Base-by-base conservation (phyloP, 2,888 invertebrate species). In the Microchrysa polita region DNA sequence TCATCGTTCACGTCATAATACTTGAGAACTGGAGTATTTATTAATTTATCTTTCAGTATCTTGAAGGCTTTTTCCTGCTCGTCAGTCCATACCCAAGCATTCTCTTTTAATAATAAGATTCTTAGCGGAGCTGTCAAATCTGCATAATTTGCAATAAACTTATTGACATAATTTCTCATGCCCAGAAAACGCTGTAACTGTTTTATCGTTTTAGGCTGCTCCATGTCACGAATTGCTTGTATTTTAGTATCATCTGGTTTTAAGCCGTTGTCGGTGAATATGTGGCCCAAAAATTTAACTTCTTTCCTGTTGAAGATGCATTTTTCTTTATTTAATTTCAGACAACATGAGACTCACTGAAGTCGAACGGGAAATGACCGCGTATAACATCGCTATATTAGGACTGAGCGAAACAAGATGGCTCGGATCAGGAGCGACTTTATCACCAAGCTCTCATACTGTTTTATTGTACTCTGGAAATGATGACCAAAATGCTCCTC, bases 1-100 rank as follows among this genome's bases (percentile, higher is more conserved):
- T 77, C 73, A 73, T 78, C 76, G 27, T 78, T 78, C 5, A 77
- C 72, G 75, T 80, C 79, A 74, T 77, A 80, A 76, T 78, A 80
- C 34, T 76, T 52, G 16, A 82, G 74, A 9, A 79, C 67, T 16
- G 78, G 78, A 18, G 78, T 76, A 5, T 77, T 73, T 10, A 74
- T 74, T 4, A 78, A 69, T 7, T 65, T 20, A 27, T 73, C 67
- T 65, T 77, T 74, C 10, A 44, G 9, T 12, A 12, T 44, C 44
- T 14, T 44, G 14, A 44, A 44, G 14, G 44, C 44, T 44, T 44
- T 14, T 44, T 44, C 44, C 44, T 44, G 44, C 14, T 9, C 44
- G 9, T 44, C 14, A 12, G 9, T 14, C 9, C 44, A 44, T 12
- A 44, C 14, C 44, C 44, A 1, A 44, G 44, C 44, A 44, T 44